Base-by-base conservation (phyloP, 2,113 vertebrate genomes). In the Podarcis muralis region DNA sequence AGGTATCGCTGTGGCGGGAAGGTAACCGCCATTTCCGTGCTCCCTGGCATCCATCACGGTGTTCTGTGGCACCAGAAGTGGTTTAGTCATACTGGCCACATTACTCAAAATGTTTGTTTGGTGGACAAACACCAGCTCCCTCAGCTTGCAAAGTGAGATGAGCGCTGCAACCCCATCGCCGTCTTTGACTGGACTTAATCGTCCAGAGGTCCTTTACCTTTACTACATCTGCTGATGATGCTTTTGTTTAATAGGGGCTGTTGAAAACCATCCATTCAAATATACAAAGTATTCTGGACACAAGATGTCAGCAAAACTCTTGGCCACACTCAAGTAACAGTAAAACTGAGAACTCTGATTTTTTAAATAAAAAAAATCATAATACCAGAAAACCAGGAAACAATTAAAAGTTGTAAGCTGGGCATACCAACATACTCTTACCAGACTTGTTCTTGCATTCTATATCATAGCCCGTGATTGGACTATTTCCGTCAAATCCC, bases 381-480 rank as follows among this genome's bases (percentile, higher is more conserved):
- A 20, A 7, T 11, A 40, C 22, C 27, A 78, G 75, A 32, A 77
- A 78, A 78, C 5, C 27, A 59, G 25, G 66, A 18, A 71, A 81
- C n/a, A 20, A 40, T 59, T 20, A 35, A 83, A 66, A 88, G 57
- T 3, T 88, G 7, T n/a, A 82, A 43, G 53, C 83, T 30, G 89
- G 74, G 75, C n/a, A 82, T 89, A 30, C 92, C 68, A 85, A 1
- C 7, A 37, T 69, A 8, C 80, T 75, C 95, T 95, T 96, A 99
- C 99, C 98, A 92, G 99, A 98, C 97, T 99, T 99, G 95, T 99
- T 99, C 95, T 99, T 99, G 98, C 98, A 99, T 89, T 99, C 99
- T 4, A 99, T 99, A 91, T 99, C 99, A 0, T 99, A 99, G 96
- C 99, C 98, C 0, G 98, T 99, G 94, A 99, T 99, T 3, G 98